Evolutionary conservation across 2,888 invertebrate species (phyloP), one percentile per base, ranked within the genome.

Genomic region (Myopa tessellatipennis): DNA sequence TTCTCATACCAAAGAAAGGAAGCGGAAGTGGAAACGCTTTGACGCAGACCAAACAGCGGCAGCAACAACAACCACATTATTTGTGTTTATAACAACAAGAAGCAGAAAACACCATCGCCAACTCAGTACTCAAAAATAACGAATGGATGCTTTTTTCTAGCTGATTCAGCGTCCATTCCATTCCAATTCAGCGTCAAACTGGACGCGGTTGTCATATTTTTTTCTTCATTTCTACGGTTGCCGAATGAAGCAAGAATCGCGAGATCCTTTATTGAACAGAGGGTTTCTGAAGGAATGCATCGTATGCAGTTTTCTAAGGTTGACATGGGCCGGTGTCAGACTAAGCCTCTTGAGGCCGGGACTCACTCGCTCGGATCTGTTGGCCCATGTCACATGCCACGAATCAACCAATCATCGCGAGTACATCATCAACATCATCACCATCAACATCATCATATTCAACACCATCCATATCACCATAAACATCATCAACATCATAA

Each of bases 1-100:
- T 69, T 60, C 61, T 45, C 65, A 63, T 26, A 7, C 65, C 65
- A 65, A 45, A 45, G 60, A 18, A 34, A 18, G 61, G 61, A 18
- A 12, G 4, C 65, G 74, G 65, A 74, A 65, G 50, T 63, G 74
- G 65, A 74, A 65, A 38, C 65, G 74, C 52, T 67, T 74, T 74
- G 74, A 74, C 67, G 52, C 74, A 67, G 52, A 67, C 63, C 58
- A 38, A 71, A 71, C 72, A 61, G 45, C 61, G 60, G 50, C 60
- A 60, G 12, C 38, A 65, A 65, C 36, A 38, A 65, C 34, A 36
- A 65, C 65, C 3, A 65, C 38, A 14, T 2, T 26, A n/a, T 10
- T n/a, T 18, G 4, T 26, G 6, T 10, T 26, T 10, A 5, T 61
- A n/a, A 26, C 0, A 4, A 61, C 26, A 26, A 61, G 4, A 18